Evolutionary conservation across 2,888 invertebrate genomes (phyloP).

Genomic region (Nomada flava): DNA sequence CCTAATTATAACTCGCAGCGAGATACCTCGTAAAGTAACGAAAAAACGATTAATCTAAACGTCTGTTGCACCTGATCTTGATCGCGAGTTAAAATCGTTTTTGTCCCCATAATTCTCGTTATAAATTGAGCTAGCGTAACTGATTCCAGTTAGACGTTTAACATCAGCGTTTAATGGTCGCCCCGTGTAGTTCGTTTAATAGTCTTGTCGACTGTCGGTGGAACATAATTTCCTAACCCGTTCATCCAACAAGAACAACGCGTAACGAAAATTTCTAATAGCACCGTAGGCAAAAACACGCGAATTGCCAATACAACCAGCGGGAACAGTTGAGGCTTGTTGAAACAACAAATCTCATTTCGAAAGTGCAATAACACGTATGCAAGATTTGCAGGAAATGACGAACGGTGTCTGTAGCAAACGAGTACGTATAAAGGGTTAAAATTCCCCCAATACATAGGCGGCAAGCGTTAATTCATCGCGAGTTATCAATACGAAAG

Average conservation of each 20-base stretch:
- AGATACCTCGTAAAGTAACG: neutral
- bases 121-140: conserved; percentile 17
- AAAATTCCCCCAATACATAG: neutral
- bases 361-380: neutral
- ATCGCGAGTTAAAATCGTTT: neutral
- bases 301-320: neutral
- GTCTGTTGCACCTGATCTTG: neutral
- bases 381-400: too few species aligned
- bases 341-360: too few species aligned
- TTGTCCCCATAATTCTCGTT: conserved; percentile 2
- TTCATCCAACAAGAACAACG: neutral
- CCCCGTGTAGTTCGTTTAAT: neutral
- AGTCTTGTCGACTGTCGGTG: neutral
- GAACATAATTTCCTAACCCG: neutral
- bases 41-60: neutral
- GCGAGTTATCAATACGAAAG: too few species aligned
- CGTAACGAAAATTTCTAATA: neutral
- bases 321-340: neutral
- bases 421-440: neutral
- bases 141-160: neutral
- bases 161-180: neutral
- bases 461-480: too few species aligned
- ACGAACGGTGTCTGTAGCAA: too few species aligned
- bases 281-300: neutral
- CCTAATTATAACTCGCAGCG: too few species aligned